Base-by-base conservation (phyloP, 53 echinoderm and acorn worm species). In the Luidia sarsii region DNA sequence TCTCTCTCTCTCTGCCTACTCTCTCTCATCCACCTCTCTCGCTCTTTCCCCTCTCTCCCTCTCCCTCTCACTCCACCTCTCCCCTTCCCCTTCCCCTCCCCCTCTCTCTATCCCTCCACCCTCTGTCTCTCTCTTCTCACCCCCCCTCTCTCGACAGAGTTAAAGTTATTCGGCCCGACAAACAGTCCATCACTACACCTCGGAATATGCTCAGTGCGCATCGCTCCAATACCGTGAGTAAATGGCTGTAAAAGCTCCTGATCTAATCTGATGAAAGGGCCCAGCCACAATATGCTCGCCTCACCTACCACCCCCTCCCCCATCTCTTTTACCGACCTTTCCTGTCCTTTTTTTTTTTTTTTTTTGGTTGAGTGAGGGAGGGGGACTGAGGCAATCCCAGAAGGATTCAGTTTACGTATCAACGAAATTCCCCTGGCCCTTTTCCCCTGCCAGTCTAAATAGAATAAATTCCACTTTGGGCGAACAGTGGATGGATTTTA, bases 361-460 rank as follows among this genome's bases (percentile, higher is more conserved):
- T n/a, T n/a, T n/a, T n/a, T n/a, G n/a, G n/a, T n/a, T n/a, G n/a
- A n/a, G n/a, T n/a, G n/a, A n/a, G n/a, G n/a, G n/a, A n/a, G n/a
- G n/a, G n/a, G n/a, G n/a, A n/a, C 38, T 57, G 25, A 55, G 37
- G 28, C n/a, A 28, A 61, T 41, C 61, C 48, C 20, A 31, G 43
- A 77, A 48, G 62, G 43, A 75, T 75, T 48, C 39, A 61, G 77
- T 77, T 77, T 77, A 48, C 61, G 61, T 77, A 61, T 62, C 61
- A 77, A 77, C 59, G 11, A 77, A 77, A 77, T 43, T 77, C 33
- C 61, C 77, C 61, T 35, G n/a, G 15, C 4, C 60, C n/a, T 2
- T 43, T 48, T 48, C 62, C 22, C 31, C 31, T n/a, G n/a, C n/a
- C n/a, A n/a, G n/a, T n/a, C n/a, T 45, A 60, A 77, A 61, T 61